Conservation (phyloP, 53 echinoderm and acorn worm species). For the Crossaster papposus region DNA sequence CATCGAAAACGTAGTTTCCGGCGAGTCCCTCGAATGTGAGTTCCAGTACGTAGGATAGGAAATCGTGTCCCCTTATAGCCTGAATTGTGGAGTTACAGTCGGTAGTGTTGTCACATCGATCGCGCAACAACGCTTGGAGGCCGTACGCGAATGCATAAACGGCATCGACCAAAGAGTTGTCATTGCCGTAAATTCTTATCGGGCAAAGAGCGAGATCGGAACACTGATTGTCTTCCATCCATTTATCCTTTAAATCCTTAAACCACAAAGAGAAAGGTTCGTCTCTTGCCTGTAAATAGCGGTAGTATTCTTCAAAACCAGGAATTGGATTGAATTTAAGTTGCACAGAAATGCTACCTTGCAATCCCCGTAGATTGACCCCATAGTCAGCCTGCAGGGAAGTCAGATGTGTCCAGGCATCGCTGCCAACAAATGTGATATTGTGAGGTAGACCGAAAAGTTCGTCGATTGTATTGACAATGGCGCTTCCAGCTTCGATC, state of each 20-base stretch:
- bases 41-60: constrained; percentile 7
- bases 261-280: constrained; percentile 31
- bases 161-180: constrained; percentile 1
- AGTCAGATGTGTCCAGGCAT: constrained; percentile 25
- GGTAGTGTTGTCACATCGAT: constrained; percentile 1
- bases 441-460: neutral
- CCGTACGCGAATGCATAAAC: constrained; percentile 61
- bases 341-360: constrained; percentile 30
- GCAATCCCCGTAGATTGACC: neutral
- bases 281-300: neutral
- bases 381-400: neutral
- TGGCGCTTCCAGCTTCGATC: neutral
- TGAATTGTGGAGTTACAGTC: neutral
- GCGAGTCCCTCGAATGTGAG: constrained; percentile 26
- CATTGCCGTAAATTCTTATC: constrained; percentile 3
- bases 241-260: neutral
- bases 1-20: constrained; percentile 40
- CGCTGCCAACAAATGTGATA: constrained; percentile 54
- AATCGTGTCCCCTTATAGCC: constrained; percentile 17
- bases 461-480: constrained; percentile 30
- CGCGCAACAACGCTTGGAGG: constrained; percentile 11
- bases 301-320: constrained; percentile 34
- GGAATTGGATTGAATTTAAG: neutral
- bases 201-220: constrained; percentile 41
- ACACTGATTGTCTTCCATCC: constrained; percentile 1